phyloP scores from a whole-genome alignment of 2,113 vertebrate genomes.

The Hyla sarda region DNA sequence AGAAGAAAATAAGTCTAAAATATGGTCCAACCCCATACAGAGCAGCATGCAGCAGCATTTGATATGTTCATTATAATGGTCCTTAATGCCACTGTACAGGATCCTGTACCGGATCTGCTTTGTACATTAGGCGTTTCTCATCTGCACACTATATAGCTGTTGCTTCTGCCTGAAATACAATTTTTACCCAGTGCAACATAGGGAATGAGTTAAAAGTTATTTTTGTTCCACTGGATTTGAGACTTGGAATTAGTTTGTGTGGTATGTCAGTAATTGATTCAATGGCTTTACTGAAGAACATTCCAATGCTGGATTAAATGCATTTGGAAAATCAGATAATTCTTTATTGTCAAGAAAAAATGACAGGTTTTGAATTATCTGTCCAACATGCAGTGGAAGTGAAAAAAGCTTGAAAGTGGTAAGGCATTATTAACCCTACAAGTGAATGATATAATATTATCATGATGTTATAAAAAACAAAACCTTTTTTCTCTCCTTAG shows the following conservation, averaged over 20 bases:
- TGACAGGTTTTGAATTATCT: background rate
- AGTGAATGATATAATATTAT: background rate
- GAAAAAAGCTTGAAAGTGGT: background rate
- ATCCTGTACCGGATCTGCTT: no score
- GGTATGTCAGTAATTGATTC: conserved; percentile 49
- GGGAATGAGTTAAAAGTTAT: conserved; percentile 38
- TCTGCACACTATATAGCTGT: background rate
- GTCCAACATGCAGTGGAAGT: conserved; percentile 21
- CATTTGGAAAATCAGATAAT: conserved; percentile 44
- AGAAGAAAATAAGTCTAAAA: no score
- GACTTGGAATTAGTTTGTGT: conserved; percentile 12
- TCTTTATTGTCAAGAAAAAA: conserved; percentile 36
- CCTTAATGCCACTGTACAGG: no score
- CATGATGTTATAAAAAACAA: background rate
- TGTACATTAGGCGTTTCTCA: no score
- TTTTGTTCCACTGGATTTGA: conserved; percentile 43
- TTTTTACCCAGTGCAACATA: background rate
- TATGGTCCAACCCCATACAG: no score
- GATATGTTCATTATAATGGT: no score
- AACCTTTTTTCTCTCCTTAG: no score
- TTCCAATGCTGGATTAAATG: conserved; percentile 40
- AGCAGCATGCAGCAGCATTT: no score
- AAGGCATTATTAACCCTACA: background rate
- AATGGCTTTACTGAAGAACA: conserved; percentile 38
- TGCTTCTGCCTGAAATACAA: background rate